Conservation (phyloP, 1,140 invertebrate species). For the Platorchestia sp. region DNA sequence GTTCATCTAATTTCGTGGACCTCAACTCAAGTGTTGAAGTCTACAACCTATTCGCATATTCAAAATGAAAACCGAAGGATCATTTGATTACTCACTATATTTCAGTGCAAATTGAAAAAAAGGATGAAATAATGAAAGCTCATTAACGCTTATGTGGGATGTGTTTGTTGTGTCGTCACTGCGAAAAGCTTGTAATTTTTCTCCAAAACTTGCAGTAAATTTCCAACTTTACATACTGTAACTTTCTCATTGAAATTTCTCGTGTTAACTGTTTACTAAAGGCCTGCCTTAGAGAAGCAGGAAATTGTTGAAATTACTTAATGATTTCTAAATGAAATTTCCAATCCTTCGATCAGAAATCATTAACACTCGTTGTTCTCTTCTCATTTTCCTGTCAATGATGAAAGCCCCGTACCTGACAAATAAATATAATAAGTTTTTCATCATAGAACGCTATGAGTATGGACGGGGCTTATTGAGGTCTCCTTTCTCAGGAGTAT, state of each 20-base stretch:
- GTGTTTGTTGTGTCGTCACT: too few species aligned
- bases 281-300: too few species aligned
- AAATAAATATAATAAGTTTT: background rate
- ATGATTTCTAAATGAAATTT: too few species aligned
- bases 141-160: too few species aligned
- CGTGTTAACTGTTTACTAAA: too few species aligned
- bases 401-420: background rate
- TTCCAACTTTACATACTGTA: too few species aligned
- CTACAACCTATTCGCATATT: background rate
- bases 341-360: too few species aligned
- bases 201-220: too few species aligned
- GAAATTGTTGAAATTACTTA: too few species aligned
- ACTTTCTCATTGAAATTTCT: too few species aligned
- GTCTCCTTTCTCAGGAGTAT: slow-evolving; percentile 76
- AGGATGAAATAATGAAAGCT: background rate
- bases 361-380: background rate
- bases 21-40: background rate
- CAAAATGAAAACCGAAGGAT: background rate
- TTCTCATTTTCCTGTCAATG: background rate
- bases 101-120: background rate
- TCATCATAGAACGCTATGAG: background rate
- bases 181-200: too few species aligned
- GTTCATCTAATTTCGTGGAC: background rate
- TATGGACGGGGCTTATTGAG: background rate
- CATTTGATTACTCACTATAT: background rate